These are phyloP conservation scores for Cryptocheilus praepositus DNA, from an alignment of 2,888 invertebrate genomes.

Conservation along the genomic window DNA sequence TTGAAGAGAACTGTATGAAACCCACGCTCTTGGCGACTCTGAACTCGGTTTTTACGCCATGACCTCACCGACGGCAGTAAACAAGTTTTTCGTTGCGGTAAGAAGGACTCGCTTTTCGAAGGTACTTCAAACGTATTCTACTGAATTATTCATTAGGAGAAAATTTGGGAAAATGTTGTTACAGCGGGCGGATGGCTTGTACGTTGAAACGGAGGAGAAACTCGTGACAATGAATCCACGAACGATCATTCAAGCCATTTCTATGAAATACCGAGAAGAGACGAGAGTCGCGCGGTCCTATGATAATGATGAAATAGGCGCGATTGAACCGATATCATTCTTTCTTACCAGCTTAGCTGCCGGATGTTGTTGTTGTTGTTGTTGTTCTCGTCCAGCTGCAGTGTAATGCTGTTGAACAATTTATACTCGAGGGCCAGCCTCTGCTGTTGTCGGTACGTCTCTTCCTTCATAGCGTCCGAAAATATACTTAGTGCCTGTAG, in stretches of 20 bases:
- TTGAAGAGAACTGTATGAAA: too few species aligned
- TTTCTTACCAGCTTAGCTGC: conserved; percentile 48
- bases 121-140: conserved; percentile 14
- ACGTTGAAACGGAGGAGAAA: not conserved
- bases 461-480: conserved; percentile 5
- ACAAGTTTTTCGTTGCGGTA: conserved; percentile 32
- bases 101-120: not conserved
- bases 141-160: conserved; percentile 7
- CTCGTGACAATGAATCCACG: conserved; percentile 10
- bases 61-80: conserved; percentile 17
- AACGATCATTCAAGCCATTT: too few species aligned
- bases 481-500: too few species aligned
- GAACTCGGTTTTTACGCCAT: too few species aligned
- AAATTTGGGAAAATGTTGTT: too few species aligned
- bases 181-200: too few species aligned
- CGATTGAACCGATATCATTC: not conserved
- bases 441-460: conserved; percentile 37
- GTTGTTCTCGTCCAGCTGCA: conserved; percentile 49
- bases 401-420: conserved; percentile 29
- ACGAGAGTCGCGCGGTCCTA: conserved; percentile 20
- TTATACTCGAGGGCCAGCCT: conserved; percentile 48
- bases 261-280: conserved; percentile 32
- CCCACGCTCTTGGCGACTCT: too few species aligned
- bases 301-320: not conserved
- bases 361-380: conserved; percentile 42